Base-by-base conservation (phyloP, 2,888 invertebrate species). In the Pasiphila rectangulata region DNA sequence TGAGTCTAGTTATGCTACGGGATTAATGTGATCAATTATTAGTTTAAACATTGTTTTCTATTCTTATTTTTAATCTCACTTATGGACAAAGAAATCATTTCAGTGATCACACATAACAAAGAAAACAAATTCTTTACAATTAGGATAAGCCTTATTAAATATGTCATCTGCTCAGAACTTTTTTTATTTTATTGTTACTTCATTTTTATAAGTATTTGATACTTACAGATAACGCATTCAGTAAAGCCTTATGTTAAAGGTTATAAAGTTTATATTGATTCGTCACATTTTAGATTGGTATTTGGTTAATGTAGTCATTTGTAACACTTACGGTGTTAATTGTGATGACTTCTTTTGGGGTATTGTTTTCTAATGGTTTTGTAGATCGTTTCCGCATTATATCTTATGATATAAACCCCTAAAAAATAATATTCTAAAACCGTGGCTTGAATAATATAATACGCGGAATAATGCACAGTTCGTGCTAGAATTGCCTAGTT, bases 311-410 rank as follows among this genome's bases (percentile, higher is more conserved):
- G 5, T 24, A 24, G 21, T 15, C 16, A 12, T 21, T 16, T 42
- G 15, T 37, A 30, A 24, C 13, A n/a, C 17, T 37, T 16, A 25
- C 17, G 7, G 30, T 25, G 4, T 36, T 15, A 15, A 40, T 35
- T 23, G 20, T 30, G 21, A 23, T 17, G 43, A 38, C 29, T 34
- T n/a, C 25, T 13, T 29, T 23, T 13, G 38, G 38, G 43, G 38
- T 48, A 17, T 34, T 19, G 17, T 32, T n/a, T n/a, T n/a, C n/a
- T n/a, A n/a, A n/a, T n/a, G n/a, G n/a, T n/a, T n/a, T n/a, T n/a
- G n/a, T n/a, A n/a, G n/a, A n/a, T n/a, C n/a, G n/a, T n/a, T n/a
- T n/a, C n/a, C n/a, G n/a, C n/a, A n/a, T n/a, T 13, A 44, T 10
- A 30, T 16, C 17, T 30, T 13, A 39, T 30, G 23, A 19, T 19